Percentiles rank a stretch among this genome's conserved stretches.
Evolutionary conservation across 1,140 invertebrate species (phyloP).

Genomic region (Subanguina moxae): DNA sequence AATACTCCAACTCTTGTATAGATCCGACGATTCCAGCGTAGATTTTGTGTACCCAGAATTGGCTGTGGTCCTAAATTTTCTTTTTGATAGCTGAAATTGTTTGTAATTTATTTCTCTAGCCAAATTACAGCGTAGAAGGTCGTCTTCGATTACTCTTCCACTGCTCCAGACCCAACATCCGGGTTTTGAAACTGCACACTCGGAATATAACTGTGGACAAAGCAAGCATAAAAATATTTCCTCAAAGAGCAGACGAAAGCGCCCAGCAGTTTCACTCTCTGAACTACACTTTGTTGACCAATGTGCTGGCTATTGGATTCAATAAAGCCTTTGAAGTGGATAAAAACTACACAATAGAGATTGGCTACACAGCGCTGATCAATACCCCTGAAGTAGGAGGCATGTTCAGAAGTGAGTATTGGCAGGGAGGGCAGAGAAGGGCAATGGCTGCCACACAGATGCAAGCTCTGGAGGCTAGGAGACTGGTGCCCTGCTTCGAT

Average conservation of each 20-base stretch:
- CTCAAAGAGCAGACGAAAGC: too few species aligned
- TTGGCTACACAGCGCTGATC: slow-evolving; percentile 2
- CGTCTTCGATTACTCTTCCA: not conserved
- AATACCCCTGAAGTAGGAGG: slow-evolving; percentile 2
- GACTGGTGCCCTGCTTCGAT: slow-evolving; percentile 55
- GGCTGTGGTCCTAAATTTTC: too few species aligned
- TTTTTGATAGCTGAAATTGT: too few species aligned
- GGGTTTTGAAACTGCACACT: not conserved
- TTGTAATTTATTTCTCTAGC: too few species aligned
- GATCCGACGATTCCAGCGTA: too few species aligned
- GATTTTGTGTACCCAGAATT: too few species aligned
- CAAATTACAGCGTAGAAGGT: not conserved
- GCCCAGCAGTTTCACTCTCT: too few species aligned
- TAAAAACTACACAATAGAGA: not conserved
- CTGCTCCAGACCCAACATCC: not conserved
- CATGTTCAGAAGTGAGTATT: not conserved
- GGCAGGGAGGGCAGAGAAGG: too few species aligned
- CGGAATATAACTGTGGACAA: not conserved
- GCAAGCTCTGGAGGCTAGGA: slow-evolving; percentile 50
- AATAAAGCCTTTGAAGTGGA: not conserved
- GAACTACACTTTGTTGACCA: too few species aligned
- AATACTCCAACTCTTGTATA: too few species aligned
- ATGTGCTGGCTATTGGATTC: too few species aligned
- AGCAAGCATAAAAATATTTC: not conserved
- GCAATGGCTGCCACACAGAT: slow-evolving; percentile 47